Evolutionary conservation across 2,113 vertebrate genomes (phyloP), one percentile per base, ranked within the genome.

Genomic region (Grammatotria lemairii): DNA sequence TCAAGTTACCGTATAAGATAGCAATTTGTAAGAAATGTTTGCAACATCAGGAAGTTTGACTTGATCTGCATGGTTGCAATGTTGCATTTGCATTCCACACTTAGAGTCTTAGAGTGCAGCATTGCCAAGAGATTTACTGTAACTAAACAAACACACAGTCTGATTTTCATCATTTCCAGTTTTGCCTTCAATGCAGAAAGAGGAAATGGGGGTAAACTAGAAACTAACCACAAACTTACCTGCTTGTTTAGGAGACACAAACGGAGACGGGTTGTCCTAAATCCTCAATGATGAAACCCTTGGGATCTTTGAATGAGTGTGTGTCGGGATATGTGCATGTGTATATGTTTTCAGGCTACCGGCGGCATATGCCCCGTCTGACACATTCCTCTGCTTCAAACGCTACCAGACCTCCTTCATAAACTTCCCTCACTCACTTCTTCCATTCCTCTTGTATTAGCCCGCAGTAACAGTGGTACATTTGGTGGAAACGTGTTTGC

Each of bases 361-460:
- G 35, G 57, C 38, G 11, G n/a, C 92, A 78, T 93, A 95, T 96
- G 91, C 88, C 90, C 80, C 87, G 82, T 87, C 92, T 92, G 84
- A 91, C 83, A 73, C 91, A 93, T 95, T 94, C 94, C 92, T 91
- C 47, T 33, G 89, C 73, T 89, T 85, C 83, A 92, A 88, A 94
- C 31, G 42, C 90, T 94, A 49, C 88, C 88, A 88, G 84, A 91
- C 86, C 89, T 92, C 89, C 84, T 93, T 60, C 78, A 91, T 91
- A 83, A 81, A 79, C 47, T 57, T 81, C 79, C 26, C 79, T 83
- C 55, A 73, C 80, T 88, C 33, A 70, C 51, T 82, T 90, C 55
- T 85, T 81, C 65, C 86, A 58, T 87, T 49, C 81, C 40, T 49
- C 54, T 49, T 84, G n/a, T 82, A 55, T 33, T 75, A 91, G 81